A percentile compares a stretch with the other conserved stretches of the same genome.
Conservation (phyloP, 2,797 vertebrate species). For the Sebastes iracundus region DNA sequence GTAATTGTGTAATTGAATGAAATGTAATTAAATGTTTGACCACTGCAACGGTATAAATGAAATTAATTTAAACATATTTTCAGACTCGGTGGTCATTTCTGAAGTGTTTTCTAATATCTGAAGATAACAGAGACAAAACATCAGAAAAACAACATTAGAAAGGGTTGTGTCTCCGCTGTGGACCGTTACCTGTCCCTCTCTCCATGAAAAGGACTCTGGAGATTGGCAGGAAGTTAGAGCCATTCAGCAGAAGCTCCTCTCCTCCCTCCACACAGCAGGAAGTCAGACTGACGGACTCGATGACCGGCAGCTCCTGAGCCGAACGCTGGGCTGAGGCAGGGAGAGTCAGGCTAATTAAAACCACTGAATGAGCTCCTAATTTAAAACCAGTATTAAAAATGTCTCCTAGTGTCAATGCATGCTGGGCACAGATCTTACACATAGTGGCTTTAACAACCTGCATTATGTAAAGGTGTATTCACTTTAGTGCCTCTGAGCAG, state of each 20-base stretch:
- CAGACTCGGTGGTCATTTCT: background rate
- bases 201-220: constrained; percentile 94
- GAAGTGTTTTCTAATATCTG: background rate
- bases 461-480: background rate
- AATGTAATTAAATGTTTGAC: background rate
- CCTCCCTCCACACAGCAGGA: constrained; percentile 90
- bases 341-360: background rate
- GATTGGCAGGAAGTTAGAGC: constrained; percentile 90
- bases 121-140: background rate
- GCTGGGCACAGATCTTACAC: background rate
- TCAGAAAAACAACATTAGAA: background rate
- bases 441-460: background rate
- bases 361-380: too few species aligned
- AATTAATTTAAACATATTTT: background rate
- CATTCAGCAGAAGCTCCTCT: constrained; percentile 88
- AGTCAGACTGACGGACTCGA: constrained; percentile 89
- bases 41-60: background rate
- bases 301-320: constrained; percentile 92
- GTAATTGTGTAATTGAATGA: background rate
- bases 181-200: constrained; percentile 86
- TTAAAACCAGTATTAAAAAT: background rate
- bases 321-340: constrained; percentile 89
- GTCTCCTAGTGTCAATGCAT: background rate
- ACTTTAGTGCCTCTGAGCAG: background rate
- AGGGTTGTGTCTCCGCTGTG: background rate